phyloP scores from a whole-genome alignment of 2,113 vertebrate genomes.

The Ardeotis arabs region DNA sequence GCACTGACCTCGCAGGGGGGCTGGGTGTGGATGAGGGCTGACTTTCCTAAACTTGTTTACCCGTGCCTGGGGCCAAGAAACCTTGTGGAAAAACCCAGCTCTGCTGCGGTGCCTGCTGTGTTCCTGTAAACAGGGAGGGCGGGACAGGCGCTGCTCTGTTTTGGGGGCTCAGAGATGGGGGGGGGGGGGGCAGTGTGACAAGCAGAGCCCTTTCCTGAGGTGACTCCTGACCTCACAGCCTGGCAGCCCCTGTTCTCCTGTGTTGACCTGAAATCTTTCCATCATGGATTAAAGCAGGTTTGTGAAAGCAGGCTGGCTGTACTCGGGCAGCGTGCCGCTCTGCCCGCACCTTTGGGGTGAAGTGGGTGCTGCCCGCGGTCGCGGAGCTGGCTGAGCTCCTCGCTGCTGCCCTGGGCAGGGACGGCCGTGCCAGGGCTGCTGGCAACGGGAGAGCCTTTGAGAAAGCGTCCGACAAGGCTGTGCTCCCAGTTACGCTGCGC shows the following conservation, averaged over 20 bases:
- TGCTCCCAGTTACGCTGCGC: background rate
- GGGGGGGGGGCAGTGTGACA: background rate
- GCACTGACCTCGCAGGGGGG: accelerated
- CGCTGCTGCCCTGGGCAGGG: too few species aligned
- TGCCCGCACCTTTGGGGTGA: too few species aligned
- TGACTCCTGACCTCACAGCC: background rate
- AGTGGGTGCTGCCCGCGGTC: too few species aligned
- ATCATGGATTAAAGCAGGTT: background rate
- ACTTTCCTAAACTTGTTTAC: background rate
- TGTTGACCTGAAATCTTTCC: background rate
- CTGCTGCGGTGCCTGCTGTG: accelerated
- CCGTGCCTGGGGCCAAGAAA: background rate
- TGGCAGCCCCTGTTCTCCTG: background rate
- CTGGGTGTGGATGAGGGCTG: background rate
- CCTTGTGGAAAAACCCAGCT: background rate
- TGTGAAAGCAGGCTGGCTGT: background rate
- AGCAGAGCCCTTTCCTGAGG: background rate
- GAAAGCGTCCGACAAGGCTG: accelerated
- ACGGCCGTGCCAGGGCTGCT: too few species aligned
- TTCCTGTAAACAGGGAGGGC: background rate
- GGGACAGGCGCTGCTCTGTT: background rate
- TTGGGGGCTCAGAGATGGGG: background rate
- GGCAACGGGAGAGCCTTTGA: background rate
- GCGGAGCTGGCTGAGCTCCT: too few species aligned
- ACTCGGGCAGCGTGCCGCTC: too few species aligned